Evolutionary conservation across 2,797 vertebrate genomes (phyloP), one percentile per base, ranked within the genome.

Genomic region (Taeniopygia guttata): DNA sequence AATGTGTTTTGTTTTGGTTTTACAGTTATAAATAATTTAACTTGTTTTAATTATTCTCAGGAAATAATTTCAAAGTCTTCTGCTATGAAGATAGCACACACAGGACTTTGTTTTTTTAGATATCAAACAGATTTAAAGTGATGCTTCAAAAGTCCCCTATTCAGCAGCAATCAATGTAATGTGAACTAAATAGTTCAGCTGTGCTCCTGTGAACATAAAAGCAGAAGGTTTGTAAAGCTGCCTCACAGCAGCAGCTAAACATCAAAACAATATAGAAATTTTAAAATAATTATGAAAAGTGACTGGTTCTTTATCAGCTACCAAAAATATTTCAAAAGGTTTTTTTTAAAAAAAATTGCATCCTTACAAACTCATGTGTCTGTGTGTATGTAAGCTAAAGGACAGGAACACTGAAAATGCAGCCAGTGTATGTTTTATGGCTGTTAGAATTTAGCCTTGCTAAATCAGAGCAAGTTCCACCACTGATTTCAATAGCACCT

Each of bases 111-210:
- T 23, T 42, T 89, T 74, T 80, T 23, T 3, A 38, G 94, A 91
- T 83, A 91, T 91, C 89, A 95, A 94, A 90, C 23, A 73, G 70
- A 62, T 87, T 83, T 92, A 81, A 90, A 91, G 83, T 86, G 79
- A 77, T 89, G 43, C 87, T 95, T 94, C 75, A 87, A 42, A 90
- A 92, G 66, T 93, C 55, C 29, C 72, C 60, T 63, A 38, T 80
- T 89, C 86, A 48, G 55, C 62, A 82, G 63, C 38, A 90, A 58
- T 81, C 76, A 88, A 19, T 21, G 48, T 64, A 81, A 78, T 40
- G 66, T 59, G 52, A 87, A 82, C 79, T 49, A 77, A 92, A 70
- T 43, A 78, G 72, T 91, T 89, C 68, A 85, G 3, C 32, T 83
- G 56, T 45, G 29, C n/a, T 89, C 13, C 64, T 40, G 22, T 58